phyloP scores from a whole-genome alignment of 1,140 invertebrate species.

The Leucophenga varia region DNA sequence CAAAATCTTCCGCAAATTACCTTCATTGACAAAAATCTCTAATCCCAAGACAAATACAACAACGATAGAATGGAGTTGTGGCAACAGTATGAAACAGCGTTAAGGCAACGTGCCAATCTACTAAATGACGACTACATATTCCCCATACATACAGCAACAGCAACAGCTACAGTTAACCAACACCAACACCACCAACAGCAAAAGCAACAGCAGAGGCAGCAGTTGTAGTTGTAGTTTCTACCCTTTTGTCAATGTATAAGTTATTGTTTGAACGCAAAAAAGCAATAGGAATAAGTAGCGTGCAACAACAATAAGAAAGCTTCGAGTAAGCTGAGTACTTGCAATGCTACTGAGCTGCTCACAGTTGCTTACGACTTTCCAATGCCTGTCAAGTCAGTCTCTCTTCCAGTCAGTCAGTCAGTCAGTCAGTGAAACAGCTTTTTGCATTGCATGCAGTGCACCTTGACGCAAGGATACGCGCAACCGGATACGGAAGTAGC shows the following conservation, averaged over 20 bases:
- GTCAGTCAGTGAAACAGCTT: not conserved
- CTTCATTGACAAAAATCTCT: slow-evolving; percentile 55
- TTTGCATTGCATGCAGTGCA: too few relatives aligned
- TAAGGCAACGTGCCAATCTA: not conserved
- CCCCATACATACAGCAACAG: too few relatives aligned
- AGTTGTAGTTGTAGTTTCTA: slow-evolving; percentile 21
- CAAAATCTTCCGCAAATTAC: slow-evolving; percentile 55
- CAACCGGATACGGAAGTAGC: slow-evolving; percentile 16
- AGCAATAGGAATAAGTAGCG: too few relatives aligned
- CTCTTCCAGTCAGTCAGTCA: too few relatives aligned
- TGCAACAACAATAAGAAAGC: slow-evolving; percentile 1
- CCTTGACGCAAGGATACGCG: too few relatives aligned
- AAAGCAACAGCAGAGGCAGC: slow-evolving; percentile 16
- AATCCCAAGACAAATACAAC: slow-evolving; percentile 30
- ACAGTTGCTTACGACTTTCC: too few relatives aligned
- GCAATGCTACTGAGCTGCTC: slow-evolving; percentile 29
- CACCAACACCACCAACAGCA: too few relatives aligned
- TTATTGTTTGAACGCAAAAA: too few relatives aligned
- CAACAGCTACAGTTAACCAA: too few relatives aligned
- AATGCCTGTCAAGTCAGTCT: too few relatives aligned
- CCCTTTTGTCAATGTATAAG: slow-evolving; percentile 21
- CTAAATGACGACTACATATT: slow-evolving; percentile 21
- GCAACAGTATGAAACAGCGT: not conserved
- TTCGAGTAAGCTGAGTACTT: slow-evolving; percentile 46
- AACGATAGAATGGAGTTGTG: not conserved